A percentile compares a stretch with the other conserved stretches of the same genome.
Conservation (phyloP, 2,113 vertebrate genomes). For the Semnornis frantzii region DNA sequence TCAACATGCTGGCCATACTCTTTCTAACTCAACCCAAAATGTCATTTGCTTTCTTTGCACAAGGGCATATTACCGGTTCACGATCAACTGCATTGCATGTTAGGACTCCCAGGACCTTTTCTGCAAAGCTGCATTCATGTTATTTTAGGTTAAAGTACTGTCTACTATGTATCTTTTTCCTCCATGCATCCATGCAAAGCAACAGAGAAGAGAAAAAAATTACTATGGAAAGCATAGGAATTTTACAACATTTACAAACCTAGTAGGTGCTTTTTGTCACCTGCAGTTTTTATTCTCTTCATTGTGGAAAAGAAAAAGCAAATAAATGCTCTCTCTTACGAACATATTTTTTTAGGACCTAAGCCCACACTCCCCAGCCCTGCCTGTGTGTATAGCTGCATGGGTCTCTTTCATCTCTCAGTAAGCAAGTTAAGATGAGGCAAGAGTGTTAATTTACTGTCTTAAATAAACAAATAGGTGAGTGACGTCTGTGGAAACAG, state of each 20-base stretch:
- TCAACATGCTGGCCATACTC: accelerated
- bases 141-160: neutral
- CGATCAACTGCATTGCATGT: neutral
- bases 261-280: neutral
- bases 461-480: constrained; percentile 39
- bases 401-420: neutral
- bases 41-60: neutral
- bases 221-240: neutral
- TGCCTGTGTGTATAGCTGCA: neutral
- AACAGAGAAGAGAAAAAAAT: neutral
- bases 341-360: neutral
- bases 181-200: neutral
- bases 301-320: neutral
- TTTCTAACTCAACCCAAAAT: neutral
- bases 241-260: neutral
- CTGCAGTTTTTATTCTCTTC: neutral
- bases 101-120: neutral
- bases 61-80: neutral
- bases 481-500: constrained; percentile 29
- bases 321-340: neutral
- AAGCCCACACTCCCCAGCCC: neutral
- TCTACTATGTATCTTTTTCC: neutral
- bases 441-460: neutral
- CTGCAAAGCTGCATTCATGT: neutral
- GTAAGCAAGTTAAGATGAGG: neutral